phyloP scores from a whole-genome alignment of 2,888 invertebrate species.

The Creontiades dilutus region DNA sequence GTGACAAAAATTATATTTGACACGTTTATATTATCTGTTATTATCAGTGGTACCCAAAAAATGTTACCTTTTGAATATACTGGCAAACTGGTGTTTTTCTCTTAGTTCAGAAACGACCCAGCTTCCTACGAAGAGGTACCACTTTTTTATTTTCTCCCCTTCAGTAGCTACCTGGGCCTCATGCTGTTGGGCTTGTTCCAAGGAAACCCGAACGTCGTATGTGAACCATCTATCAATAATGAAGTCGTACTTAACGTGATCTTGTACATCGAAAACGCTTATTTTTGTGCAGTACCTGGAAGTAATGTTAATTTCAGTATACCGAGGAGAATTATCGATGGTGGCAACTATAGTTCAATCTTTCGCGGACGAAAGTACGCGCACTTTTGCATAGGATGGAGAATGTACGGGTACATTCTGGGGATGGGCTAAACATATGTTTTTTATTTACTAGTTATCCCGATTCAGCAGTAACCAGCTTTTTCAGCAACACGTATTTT shows the following conservation, averaged over 20 bases:
- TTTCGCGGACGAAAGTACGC: too few species aligned
- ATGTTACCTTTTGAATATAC: slow-evolving; percentile 38
- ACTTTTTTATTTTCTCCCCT: neutral
- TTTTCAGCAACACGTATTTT: too few species aligned
- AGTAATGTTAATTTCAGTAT: neutral
- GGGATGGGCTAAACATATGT: too few species aligned
- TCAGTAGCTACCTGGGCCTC: neutral
- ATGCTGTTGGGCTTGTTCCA: neutral
- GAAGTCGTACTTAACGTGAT: neutral
- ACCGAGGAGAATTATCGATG: too few species aligned
- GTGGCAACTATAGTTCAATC: too few species aligned
- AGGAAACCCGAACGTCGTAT: neutral
- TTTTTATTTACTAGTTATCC: too few species aligned
- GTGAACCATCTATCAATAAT: slow-evolving; percentile 9
- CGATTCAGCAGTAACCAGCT: too few species aligned
- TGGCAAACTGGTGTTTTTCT: slow-evolving; percentile 31
- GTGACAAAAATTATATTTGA: too few species aligned
- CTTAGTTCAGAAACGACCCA: neutral
- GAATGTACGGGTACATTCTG: too few species aligned
- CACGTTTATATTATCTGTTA: too few species aligned
- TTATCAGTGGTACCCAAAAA: too few species aligned
- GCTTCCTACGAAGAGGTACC: slow-evolving; percentile 1
- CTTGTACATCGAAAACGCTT: neutral
- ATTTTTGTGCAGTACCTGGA: neutral
- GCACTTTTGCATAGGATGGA: too few species aligned